Percentiles rank a stretch among this genome's conserved stretches.
phyloP scores from a whole-genome alignment of 2,797 vertebrate species.

The Spheniscus humboldti region DNA sequence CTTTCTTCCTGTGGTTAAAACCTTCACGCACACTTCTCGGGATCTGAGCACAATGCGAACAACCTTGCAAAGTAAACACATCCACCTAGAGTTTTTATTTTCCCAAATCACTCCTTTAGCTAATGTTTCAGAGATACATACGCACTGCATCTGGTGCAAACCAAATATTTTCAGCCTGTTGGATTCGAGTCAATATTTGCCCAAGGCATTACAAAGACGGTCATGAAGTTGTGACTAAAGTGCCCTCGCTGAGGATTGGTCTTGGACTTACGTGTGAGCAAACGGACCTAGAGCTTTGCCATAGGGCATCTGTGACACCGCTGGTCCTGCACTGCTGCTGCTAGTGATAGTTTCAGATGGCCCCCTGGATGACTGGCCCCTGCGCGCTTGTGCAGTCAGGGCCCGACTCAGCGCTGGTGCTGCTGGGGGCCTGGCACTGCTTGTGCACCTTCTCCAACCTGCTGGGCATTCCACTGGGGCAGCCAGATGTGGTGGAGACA shows the following conservation, averaged over 20 bases:
- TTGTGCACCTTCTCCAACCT: not conserved
- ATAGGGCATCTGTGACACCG: rapidly evolving
- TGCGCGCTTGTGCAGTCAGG: not conserved
- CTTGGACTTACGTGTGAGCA: not conserved
- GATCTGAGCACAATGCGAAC: conserved; percentile 9
- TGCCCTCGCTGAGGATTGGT: not conserved
- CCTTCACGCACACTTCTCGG: not conserved
- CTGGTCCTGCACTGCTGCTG: not conserved
- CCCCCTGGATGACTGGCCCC: not conserved
- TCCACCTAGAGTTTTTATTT: conserved; percentile 72
- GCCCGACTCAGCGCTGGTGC: not conserved
- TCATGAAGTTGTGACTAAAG: conserved; percentile 20
- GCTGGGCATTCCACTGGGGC: not conserved
- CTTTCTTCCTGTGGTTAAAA: conserved; percentile 43
- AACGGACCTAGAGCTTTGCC: not conserved
- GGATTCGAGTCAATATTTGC: conserved; percentile 78
- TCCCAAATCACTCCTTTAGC: conserved; percentile 81
- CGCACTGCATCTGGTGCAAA: conserved; percentile 77
- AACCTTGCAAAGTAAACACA: conserved; percentile 52
- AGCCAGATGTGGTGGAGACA: not conserved
- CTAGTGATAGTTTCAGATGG: not conserved
- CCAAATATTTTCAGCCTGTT: conserved; percentile 79
- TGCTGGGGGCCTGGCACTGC: not conserved
- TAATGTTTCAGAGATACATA: conserved; percentile 74
- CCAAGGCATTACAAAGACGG: conserved; percentile 52